Evolutionary conservation across 2,888 invertebrate genomes (phyloP), one percentile per base, ranked within the genome.

Genomic region (Amblyjoppa proteus): DNA sequence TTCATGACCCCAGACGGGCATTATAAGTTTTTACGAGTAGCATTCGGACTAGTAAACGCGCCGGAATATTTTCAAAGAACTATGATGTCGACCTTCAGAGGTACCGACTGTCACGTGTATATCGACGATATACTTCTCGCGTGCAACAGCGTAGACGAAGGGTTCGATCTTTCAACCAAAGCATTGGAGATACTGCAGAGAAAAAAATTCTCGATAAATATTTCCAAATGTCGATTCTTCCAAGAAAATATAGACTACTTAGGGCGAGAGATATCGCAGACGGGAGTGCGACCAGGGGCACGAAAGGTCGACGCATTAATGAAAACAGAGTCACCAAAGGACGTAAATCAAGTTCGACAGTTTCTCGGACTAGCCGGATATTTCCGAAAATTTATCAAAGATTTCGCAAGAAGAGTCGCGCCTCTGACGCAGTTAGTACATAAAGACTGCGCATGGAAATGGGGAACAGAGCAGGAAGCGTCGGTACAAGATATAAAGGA

Each of bases 1-100:
- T 93, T 94, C 13, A 13, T 45, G 45, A 45, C 45, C 13, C 45
- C 11, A 45, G 45, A 45, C 13, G 45, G 45, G 2, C 77, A 93
- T 28, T 94, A 88, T 61, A 91, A 94, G 83, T 93, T 90, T 74
- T 89, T 91, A 13, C 76, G 90, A 0, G 92, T 94, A 92, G 92
- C 93, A 0, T 94, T 94, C 77, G 94, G 93, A 3, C 87, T 94
- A 0, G 86, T 87, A 0, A 4, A 38, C 90, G 89, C 71, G 88
- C 88, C 7, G 93, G 88, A 91, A 0, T 90, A 91, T 0, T 94
- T 93, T 81, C 93, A 94, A 73, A 84, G 91, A 45, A 88, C 92
- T 78, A 92, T 94, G 74, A 90, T 92, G 66, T 81, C 87, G 31
- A 87, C 91, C 2, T 75, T 92, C 1, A 20, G 82, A 85, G 25